Percentiles rank a stretch among this genome's conserved stretches.
Evolutionary conservation across 2,113 vertebrate genomes (phyloP).

Genomic region (Gavialis gangeticus): DNA sequence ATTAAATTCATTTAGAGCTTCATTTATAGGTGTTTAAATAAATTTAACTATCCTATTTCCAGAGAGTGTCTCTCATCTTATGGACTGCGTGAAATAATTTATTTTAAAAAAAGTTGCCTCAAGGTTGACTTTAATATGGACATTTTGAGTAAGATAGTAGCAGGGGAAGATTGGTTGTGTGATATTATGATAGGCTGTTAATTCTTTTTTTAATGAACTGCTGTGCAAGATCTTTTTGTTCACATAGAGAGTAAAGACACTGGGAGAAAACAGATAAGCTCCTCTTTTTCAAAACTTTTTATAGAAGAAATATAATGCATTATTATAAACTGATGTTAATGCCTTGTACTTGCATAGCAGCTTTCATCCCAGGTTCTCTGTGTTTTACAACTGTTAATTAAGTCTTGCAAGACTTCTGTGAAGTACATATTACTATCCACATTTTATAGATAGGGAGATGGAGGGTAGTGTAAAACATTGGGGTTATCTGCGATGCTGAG

Average conservation of each 20-base stretch:
- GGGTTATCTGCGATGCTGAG: not conserved
- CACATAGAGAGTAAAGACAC: not conserved
- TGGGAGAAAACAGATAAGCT: constrained; percentile 36
- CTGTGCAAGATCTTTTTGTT: constrained; percentile 35
- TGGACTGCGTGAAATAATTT: constrained; percentile 22
- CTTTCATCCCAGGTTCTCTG: not conserved
- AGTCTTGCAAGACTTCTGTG: not conserved
- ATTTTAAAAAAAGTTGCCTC: constrained; percentile 50
- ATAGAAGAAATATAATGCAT: not conserved
- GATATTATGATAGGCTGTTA: constrained; percentile 41
- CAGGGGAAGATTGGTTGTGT: constrained; percentile 46
- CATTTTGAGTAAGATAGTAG: constrained; percentile 49
- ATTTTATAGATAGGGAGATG: not conserved
- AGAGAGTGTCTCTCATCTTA: constrained; percentile 20
- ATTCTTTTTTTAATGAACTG: constrained; percentile 49
- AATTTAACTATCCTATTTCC: constrained; percentile 48
- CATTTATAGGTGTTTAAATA: constrained; percentile 71
- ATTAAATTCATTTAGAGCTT: constrained; percentile 64
- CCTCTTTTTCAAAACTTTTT: not conserved
- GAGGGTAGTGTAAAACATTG: not conserved
- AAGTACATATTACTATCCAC: not conserved
- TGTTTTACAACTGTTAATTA: not conserved
- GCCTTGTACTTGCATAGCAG: not conserved
- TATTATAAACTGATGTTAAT: not conserved
- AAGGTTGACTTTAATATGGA: constrained; percentile 59